phyloP scores from a whole-genome alignment of 1,140 invertebrate species.

The Carposina sasakii region DNA sequence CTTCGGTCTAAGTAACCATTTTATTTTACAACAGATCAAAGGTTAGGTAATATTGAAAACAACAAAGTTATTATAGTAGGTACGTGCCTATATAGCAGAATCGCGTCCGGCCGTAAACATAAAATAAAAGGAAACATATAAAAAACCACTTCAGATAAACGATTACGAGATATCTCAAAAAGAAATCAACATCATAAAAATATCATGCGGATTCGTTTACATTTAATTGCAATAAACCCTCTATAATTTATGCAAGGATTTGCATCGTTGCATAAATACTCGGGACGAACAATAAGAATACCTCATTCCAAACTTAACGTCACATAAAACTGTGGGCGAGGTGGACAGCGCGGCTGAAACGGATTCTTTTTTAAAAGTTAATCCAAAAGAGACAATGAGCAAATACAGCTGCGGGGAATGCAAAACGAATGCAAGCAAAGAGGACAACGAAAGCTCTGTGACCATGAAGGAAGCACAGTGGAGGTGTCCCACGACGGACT shows the following conservation, averaged over 20 bases:
- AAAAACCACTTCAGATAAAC: too few relatives aligned
- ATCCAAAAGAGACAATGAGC: constrained; percentile 64
- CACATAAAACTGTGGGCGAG: constrained; percentile 66
- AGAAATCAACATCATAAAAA: constrained; percentile 34
- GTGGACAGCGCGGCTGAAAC: constrained; percentile 47
- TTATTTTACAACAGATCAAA: too few relatives aligned
- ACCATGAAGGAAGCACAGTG: too few relatives aligned
- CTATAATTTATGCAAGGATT: constrained; percentile 63
- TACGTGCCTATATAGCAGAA: too few relatives aligned
- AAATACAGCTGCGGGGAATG: constrained; percentile 66
- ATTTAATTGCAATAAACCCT: constrained; percentile 58
- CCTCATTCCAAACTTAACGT: constrained; percentile 62
- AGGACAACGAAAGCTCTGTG: constrained; percentile 28
- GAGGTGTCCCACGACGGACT: too few relatives aligned
- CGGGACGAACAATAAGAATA: constrained; percentile 60
- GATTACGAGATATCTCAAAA: too few relatives aligned
- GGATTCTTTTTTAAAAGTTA: constrained; percentile 60
- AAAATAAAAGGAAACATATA: too few relatives aligned
- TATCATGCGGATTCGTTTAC: constrained; percentile 25
- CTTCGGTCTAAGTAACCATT: too few relatives aligned
- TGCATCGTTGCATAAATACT: constrained; percentile 53
- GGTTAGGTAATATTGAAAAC: too few relatives aligned
- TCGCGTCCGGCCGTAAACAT: too few relatives aligned
- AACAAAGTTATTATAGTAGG: too few relatives aligned
- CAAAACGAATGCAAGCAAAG: constrained; percentile 53